Base-by-base conservation (phyloP, 2,797 vertebrate species). In the Hydrocynus forskahlii region DNA sequence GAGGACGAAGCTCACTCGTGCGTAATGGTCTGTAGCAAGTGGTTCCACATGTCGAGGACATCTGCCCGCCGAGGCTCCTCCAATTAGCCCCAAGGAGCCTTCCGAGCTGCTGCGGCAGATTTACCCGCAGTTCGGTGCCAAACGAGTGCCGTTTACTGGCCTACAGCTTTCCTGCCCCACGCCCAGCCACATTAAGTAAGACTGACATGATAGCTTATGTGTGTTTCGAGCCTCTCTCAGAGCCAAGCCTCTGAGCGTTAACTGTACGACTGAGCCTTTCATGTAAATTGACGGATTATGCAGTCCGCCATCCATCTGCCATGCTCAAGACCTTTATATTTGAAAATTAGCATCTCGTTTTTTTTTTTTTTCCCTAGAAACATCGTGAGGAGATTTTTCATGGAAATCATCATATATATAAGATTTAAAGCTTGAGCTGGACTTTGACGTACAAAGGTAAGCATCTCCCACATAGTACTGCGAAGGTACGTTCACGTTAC, bases 31-130 rank as follows among this genome's bases (percentile, higher is more conserved):
- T 35, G 23, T 72, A 43, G 54, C 80, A 55, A 76, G 67, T 81
- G 25, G 35, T 21, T 69, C 63, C 54, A 81, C 68, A 48, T 64
- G 68, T 29, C 73, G 54, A 68, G 19, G 19, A 35, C 43, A 43
- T 23, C 25, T 29, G 43, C 9, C 71, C 59, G 69, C 69, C 9
- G 45, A 75, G 59, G 23, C 2, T 80, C 59, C 79, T 78, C 69
- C 60, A 79, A 76, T 83, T 81, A 82, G 76, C 76, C 78, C 48
- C 5, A 76, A 79, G 60, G 63, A 43, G 78, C 66, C 40, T 69
- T 57, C 59, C 52, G 68, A 72, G 76, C 64, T 76, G 55, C 64
- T 71, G 71, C 48, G 66, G 72, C 66, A 81, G 55, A 64, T 87
- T 73, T 79, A 63, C 73, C 7, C 23, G 64, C 64, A 25, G 63